These are phyloP conservation scores for Harpagus bidentatus DNA, from an alignment of 2,113 vertebrate species.

Conservation along the genomic window DNA sequence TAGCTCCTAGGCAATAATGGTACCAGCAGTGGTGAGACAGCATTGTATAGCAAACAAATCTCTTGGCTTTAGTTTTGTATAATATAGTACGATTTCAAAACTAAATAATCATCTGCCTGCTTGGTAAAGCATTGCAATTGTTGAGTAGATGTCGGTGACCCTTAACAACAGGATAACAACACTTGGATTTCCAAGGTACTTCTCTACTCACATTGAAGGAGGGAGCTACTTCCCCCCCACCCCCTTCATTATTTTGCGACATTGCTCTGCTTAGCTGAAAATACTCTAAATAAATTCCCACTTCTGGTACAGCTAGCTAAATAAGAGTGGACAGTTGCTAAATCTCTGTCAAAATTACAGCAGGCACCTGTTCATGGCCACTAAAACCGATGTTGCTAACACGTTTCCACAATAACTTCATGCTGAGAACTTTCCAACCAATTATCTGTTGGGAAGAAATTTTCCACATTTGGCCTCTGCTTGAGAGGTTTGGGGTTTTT, in stretches of 20 bases:
- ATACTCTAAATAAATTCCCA: neutral
- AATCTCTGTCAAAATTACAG: conserved; percentile 13
- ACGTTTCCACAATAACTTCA: conserved; percentile 28
- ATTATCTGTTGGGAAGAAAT: conserved; percentile 24
- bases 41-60: neutral
- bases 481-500: neutral
- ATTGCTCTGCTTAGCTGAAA: neutral
- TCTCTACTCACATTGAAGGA: neutral
- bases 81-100: neutral
- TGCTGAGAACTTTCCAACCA: conserved; percentile 34
- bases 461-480: conserved; percentile 38
- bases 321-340: neutral
- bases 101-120: neutral
- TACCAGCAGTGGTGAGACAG: neutral
- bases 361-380: conserved; percentile 30
- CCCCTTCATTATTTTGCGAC: neutral
- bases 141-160: neutral
- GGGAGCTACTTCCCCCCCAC: neutral
- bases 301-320: neutral
- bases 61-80: neutral
- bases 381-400: neutral
- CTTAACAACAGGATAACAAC: neutral
- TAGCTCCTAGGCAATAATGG: neutral
- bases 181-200: neutral
- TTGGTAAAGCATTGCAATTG: neutral